Base-by-base conservation (phyloP, 2,888 invertebrate species). In the Bombyx huttoni region DNA sequence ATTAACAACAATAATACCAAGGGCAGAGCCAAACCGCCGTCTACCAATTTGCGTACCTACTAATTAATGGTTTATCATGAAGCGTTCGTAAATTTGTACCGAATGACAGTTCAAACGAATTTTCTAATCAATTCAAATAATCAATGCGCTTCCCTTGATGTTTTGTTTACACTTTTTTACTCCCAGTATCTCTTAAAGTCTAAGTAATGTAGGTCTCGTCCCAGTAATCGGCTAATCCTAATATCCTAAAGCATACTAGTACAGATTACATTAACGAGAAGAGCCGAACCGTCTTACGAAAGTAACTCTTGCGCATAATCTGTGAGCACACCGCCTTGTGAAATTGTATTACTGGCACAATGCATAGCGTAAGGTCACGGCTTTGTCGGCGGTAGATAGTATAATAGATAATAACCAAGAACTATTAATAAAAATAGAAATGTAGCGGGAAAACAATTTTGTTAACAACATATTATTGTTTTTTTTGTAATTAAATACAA, bases 221-320 rank as follows among this genome's bases (percentile, higher is more conserved):
- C 40, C 7, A 40, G 9, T 40, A 40, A 40, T 6, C 40, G 40
- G 40, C 2, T 40, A 40, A 40, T 40, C 47, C 14, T 13, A 13
- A 47, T 47, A 13, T 13, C 14, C n/a, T 47, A 47, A 47, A 47
- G 13, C 14, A 13, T 6, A 47, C n/a, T 47, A 47, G 13, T 13
- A 13, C n/a, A 47, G 47, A 47, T 47, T 47, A 47, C 47, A n/a
- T 47, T 5, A 46, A 9, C 8, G n/a, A 34, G 52, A 53, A 58
- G 56, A 59, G 55, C 55, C 57, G 51, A 57, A 51, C 56, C 56
- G 57, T 62, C 40, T 69, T 68, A 61, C 63, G 68, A 69, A 69
- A 67, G 59, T 54, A 49, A 50, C 58, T 56, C 53, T 60, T 65
- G 58, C 62, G 55, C 53, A 58, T 61, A 56, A 67, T 66, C 64